Conservation (phyloP, 2,113 vertebrate genomes). For the Pantherophis guttatus region DNA sequence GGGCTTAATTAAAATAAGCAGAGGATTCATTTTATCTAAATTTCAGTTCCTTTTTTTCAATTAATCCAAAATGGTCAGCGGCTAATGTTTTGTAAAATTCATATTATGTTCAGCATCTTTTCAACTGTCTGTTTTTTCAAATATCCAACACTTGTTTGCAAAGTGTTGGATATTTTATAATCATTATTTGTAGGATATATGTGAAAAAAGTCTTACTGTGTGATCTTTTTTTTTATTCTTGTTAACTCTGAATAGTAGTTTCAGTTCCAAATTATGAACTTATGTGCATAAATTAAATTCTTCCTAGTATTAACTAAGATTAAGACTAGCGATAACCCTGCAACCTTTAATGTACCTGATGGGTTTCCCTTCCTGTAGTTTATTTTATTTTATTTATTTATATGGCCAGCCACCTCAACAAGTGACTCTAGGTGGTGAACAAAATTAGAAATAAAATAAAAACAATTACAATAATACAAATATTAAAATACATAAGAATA, state of each 20-base stretch:
- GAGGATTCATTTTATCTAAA: conserved; percentile 6
- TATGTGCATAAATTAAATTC: neutral
- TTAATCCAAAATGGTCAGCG: conserved; percentile 16
- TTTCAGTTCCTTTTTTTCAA: conserved; percentile 6
- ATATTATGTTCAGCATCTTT: conserved; percentile 18
- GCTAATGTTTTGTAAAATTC: conserved; percentile 38
- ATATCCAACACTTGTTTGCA: neutral
- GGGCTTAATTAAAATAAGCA: conserved; percentile 34
- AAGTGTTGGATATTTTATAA: neutral
- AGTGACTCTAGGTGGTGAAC: neutral
- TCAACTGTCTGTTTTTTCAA: neutral
- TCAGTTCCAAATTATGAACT: neutral
- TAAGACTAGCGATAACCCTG: neutral
- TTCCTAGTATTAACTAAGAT: neutral
- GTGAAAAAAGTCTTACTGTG: conserved; percentile 1
- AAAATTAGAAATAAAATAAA: neutral
- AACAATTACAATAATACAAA: neutral
- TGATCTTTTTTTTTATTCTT: neutral
- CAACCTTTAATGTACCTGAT: neutral
- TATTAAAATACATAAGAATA: neutral
- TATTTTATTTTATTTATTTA: neutral
- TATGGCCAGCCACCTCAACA: neutral
- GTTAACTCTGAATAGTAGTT: neutral
- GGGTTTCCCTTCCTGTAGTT: neutral
- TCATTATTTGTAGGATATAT: conserved; percentile 15